phyloP scores from a whole-genome alignment of 2,797 vertebrate genomes.

The Helicolenus hilgendorfi region DNA sequence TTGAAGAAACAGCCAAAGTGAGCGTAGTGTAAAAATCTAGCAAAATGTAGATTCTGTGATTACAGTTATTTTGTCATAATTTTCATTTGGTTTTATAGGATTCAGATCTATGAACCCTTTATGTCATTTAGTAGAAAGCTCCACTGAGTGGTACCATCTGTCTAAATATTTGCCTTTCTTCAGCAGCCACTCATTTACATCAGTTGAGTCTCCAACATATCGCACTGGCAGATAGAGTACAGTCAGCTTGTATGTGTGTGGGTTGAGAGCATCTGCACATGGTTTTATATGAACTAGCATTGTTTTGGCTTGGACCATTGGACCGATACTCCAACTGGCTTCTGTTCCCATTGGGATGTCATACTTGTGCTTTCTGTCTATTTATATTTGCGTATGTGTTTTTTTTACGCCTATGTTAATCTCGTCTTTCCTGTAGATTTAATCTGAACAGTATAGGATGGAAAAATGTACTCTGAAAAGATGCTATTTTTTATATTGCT shows the following conservation, averaged over 20 bases:
- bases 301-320: conserved; percentile 29
- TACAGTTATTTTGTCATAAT: conserved; percentile 7
- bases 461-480: background rate
- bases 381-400: conserved; percentile 16
- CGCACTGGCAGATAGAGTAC: conserved; percentile 6
- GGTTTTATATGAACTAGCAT: conserved; percentile 34
- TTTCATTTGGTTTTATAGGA: conserved; percentile 15
- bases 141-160: conserved; percentile 47
- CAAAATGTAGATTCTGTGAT: background rate
- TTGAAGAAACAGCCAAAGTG: background rate
- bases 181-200: conserved; percentile 43
- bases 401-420: background rate
- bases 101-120: conserved; percentile 23
- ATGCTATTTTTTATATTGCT: background rate
- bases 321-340: conserved; percentile 1
- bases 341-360: background rate
- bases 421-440: background rate
- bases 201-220: conserved; percentile 27
- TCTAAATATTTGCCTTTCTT: conserved; percentile 57
- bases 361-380: conserved; percentile 7
- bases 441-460: background rate
- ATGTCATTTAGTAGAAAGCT: conserved; percentile 9
- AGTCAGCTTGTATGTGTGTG: conserved; percentile 29
- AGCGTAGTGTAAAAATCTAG: background rate
- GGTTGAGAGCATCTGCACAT: conserved; percentile 34